Conservation (phyloP, 2,888 invertebrate genomes). For the Heteromurus nitidus region DNA sequence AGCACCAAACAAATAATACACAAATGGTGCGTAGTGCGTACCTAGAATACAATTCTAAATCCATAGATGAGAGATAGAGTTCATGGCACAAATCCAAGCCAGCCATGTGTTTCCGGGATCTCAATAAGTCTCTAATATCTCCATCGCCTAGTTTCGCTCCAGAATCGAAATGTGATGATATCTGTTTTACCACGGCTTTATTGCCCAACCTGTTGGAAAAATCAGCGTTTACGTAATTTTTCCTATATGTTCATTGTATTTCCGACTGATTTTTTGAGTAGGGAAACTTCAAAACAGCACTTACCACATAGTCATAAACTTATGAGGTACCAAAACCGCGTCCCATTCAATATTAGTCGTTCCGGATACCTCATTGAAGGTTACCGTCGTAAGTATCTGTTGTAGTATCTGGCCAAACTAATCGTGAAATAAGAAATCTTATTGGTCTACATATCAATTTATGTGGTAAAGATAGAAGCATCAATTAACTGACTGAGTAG, state of each 20-base stretch:
- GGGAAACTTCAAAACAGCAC: slow-evolving; percentile 38
- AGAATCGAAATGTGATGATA: slow-evolving; percentile 81
- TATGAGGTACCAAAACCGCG: slow-evolving; percentile 87
- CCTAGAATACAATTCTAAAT: slow-evolving; percentile 87
- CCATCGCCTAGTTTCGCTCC: slow-evolving; percentile 83
- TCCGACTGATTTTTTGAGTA: too few relatives aligned
- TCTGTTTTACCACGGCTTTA: slow-evolving; percentile 65
- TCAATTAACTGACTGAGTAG: not conserved
- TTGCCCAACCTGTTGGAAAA: slow-evolving; percentile 70
- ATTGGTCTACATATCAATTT: too few relatives aligned
- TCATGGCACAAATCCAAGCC: slow-evolving; percentile 87
- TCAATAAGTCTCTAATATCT: slow-evolving; percentile 80
- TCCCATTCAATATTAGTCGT: slow-evolving; percentile 95
- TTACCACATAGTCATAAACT: slow-evolving; percentile 88
- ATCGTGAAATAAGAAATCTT: not conserved
- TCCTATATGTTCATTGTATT: too few relatives aligned
- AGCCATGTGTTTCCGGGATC: slow-evolving; percentile 84
- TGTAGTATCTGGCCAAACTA: slow-evolving; percentile 91
- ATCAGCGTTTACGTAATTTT: too few relatives aligned
- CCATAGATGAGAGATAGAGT: slow-evolving; percentile 87
- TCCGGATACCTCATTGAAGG: slow-evolving; percentile 90
- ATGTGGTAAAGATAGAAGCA: slow-evolving; percentile 15
- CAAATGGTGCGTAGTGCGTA: slow-evolving; percentile 73
- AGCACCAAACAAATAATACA: not conserved
- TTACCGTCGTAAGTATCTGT: slow-evolving; percentile 87